Conservation (phyloP, 30 jellyfish, hydroid and myxozoan genomes). For the Chironex yamaguchii region DNA sequence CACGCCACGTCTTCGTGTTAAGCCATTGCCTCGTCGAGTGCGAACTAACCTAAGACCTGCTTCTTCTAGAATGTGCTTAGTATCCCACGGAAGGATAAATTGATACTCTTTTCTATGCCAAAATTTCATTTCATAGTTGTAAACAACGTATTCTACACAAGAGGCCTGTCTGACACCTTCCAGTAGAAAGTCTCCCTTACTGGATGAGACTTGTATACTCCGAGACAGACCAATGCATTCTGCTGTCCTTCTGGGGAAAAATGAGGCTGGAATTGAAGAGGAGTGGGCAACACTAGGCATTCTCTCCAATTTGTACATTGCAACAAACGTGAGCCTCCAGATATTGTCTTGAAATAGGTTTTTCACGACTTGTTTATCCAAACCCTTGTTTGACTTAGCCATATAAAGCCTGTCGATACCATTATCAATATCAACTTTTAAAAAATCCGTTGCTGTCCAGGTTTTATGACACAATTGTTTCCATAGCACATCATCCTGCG, state of each 20-base stretch:
- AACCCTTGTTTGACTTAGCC: background rate
- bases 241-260: slow-evolving; percentile 25
- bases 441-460: slow-evolving; percentile 36
- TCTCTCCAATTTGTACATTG: slow-evolving; percentile 36
- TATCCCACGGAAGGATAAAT: slow-evolving; percentile 16
- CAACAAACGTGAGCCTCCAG: slow-evolving; percentile 64
- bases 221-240: slow-evolving; percentile 49
- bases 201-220: background rate
- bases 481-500: slow-evolving; percentile 65
- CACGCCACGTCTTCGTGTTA: slow-evolving; percentile 17
- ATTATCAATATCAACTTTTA: slow-evolving; percentile 13
- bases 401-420: background rate
- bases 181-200: slow-evolving; percentile 24
- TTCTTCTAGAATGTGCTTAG: background rate
- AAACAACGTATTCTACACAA: slow-evolving; percentile 54
- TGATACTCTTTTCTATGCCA: slow-evolving; percentile 57
- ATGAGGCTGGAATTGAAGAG: background rate
- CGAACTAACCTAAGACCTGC: slow-evolving; percentile 34
- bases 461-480: slow-evolving; percentile 41
- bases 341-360: background rate
- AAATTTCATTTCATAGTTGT: slow-evolving; percentile 9
- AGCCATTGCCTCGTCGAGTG: slow-evolving; percentile 30
- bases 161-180: slow-evolving; percentile 53
- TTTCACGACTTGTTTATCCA: background rate
- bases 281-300: slow-evolving; percentile 68